These are phyloP conservation scores for Microcebus tavaratra DNA, from an alignment of 2,113 vertebrate species.

Conservation along the genomic window DNA sequence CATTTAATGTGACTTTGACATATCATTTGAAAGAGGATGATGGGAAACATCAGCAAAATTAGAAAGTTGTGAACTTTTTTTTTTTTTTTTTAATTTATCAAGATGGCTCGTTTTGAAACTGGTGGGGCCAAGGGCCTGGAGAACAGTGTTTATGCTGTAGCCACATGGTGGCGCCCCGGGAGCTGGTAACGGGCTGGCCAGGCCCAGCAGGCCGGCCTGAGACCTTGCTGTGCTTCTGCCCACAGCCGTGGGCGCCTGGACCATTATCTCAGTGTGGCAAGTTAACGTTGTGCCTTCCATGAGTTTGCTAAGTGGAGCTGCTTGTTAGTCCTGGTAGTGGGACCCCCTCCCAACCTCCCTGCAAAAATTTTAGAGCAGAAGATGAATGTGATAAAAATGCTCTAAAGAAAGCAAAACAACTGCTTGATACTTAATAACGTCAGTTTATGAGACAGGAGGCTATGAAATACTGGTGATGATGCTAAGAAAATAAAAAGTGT, in stretches of 20 bases:
- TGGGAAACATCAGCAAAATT: background rate
- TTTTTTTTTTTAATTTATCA: background rate
- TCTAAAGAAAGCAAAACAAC: background rate
- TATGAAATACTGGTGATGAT: fast-evolving
- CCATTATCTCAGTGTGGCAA: fast-evolving
- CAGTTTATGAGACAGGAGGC: background rate
- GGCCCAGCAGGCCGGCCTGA: background rate
- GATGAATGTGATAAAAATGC: background rate
- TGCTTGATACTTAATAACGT: background rate
- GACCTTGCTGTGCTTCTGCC: background rate
- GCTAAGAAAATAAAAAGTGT: background rate
- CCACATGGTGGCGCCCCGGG: constrained; percentile 31
- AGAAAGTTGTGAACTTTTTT: background rate
- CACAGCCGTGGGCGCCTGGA: background rate
- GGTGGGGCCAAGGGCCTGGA: fast-evolving
- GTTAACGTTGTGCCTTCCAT: fast-evolving
- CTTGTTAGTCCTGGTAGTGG: background rate
- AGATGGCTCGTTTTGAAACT: background rate
- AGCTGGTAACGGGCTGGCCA: background rate
- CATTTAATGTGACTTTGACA: no score
- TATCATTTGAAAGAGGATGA: background rate
- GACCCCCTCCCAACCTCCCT: background rate
- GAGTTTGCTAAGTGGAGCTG: background rate
- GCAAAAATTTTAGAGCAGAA: background rate
- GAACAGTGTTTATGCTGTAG: background rate